Evolutionary conservation across 2,888 invertebrate species (phyloP).

Genomic region (Entomobrya multifasciata): DNA sequence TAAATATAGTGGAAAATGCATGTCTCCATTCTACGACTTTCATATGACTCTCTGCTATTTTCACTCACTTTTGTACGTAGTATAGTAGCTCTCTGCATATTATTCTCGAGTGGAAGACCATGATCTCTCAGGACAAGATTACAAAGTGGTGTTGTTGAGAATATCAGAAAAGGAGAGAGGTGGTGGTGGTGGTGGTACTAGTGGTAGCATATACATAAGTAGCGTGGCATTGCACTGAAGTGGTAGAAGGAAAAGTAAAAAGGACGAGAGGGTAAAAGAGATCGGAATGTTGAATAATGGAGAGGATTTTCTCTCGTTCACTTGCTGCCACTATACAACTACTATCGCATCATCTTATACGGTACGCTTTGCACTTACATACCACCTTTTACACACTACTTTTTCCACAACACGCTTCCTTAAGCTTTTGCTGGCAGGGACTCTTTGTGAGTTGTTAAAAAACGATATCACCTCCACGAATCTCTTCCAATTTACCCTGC

Average conservation of each 20-base stretch:
- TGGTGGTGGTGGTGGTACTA: conserved; percentile 39
- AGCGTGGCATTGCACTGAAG: conserved; percentile 5
- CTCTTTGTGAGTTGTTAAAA: conserved; percentile 49
- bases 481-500: not conserved
- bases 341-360: not conserved
- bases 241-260: conserved; percentile 33
- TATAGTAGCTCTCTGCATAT: conserved; percentile 24
- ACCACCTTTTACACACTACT: conserved; percentile 10
- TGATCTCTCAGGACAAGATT: conserved; percentile 70
- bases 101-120: conserved; percentile 68
- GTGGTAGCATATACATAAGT: conserved; percentile 39
- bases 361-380: not conserved
- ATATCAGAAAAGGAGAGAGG: conserved; percentile 42
- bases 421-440: conserved; percentile 10
- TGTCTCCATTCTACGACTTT: conserved; percentile 16
- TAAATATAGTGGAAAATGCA: conserved; percentile 1
- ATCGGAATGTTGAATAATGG: conserved; percentile 74
- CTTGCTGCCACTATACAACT: conserved; percentile 26
- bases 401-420: conserved; percentile 39
- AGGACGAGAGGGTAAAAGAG: conserved; percentile 47
- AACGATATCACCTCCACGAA: conserved; percentile 35
- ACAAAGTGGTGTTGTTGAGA: conserved; percentile 70
- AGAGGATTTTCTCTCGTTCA: conserved; percentile 72
- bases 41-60: not conserved
- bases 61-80: too few species aligned